Base-by-base conservation (phyloP, 2,888 invertebrate species). In the Holacanthella duospinosa region DNA sequence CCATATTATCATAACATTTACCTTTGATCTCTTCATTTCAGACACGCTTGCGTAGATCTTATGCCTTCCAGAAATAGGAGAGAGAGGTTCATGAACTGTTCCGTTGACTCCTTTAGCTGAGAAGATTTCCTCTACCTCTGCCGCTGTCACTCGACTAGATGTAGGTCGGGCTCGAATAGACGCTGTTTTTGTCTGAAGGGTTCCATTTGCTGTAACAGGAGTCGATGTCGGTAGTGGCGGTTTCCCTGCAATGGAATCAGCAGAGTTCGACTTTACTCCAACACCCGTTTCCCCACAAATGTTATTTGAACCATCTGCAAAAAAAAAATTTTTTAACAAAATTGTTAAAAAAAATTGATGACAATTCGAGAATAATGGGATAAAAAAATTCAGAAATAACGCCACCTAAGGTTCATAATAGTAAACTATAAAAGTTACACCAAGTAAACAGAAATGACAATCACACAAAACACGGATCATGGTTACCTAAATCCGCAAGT, bases 31-130 rank as follows among this genome's bases (percentile, higher is more conserved):
- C 78, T 94, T 94, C 94, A 94, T 93, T 77, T 94, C 93, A 0
- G 93, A 90, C 54, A 93, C 93, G 75, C 93, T 93, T 55, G 92
- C 90, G 78, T 93, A 94, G 44, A 93, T 92, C 65, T 86, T 79
- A 1, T 82, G 80, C 55, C 71, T 67, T 54, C 59, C 61, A 9
- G 63, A 57, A 9, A 66, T 54, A n/a, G 71, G 66, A 29, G 70
- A 64, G 1, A 67, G 68, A 26, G 69, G 67, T 36, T 56, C 66
- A 56, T 72, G 72, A 62, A 63, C 64, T 59, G 64, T 67, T 59
- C 70, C 67, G 60, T 70, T 67, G 66, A 84, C 85, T 67, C 86
- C 86, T 76, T 93, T 92, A 43, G 92, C 81, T 78, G 91, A 88
- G 83, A 94, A 93, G 73, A 94, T 82, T 79, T 93, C 92, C 80